Conservation (phyloP, 2,888 invertebrate species). For the Cancer borealis region DNA sequence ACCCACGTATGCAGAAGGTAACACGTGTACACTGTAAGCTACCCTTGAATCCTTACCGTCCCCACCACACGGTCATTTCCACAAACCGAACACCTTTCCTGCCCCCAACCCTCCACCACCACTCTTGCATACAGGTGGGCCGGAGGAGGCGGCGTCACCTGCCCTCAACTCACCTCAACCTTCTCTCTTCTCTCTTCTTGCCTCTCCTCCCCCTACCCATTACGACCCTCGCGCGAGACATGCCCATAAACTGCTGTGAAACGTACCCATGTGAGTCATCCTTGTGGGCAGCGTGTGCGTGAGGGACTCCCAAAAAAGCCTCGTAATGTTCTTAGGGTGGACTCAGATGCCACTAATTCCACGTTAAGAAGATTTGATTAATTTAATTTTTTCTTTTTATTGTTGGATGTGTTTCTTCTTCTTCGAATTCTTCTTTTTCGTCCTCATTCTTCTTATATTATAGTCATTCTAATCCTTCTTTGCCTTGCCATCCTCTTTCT, state of each 20-base stretch:
- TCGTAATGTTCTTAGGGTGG: neutral
- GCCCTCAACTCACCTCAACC: too few relatives aligned
- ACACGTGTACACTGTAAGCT: neutral
- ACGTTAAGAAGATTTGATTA: neutral
- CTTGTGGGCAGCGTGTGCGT: neutral
- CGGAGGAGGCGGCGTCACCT: neutral
- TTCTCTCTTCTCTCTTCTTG: neutral
- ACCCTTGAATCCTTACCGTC: neutral
- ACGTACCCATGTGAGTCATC: conserved; percentile 28
- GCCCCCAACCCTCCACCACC: neutral
- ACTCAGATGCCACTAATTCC: conserved; percentile 9
- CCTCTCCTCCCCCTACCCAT: neutral
- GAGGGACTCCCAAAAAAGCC: neutral
- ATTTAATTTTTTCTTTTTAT: neutral
- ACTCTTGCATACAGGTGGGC: neutral
- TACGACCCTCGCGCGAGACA: neutral
- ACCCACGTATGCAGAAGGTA: neutral
- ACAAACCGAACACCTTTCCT: neutral
- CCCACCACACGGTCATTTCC: neutral
- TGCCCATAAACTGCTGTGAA: neutral
- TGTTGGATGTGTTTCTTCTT: neutral
- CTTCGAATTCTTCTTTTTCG: neutral
- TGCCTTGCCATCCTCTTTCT: neutral
- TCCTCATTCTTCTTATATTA: neutral
- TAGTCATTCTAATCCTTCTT: neutral